phyloP scores from a whole-genome alignment of 2,113 vertebrate genomes.

The Silurus meridionalis region DNA sequence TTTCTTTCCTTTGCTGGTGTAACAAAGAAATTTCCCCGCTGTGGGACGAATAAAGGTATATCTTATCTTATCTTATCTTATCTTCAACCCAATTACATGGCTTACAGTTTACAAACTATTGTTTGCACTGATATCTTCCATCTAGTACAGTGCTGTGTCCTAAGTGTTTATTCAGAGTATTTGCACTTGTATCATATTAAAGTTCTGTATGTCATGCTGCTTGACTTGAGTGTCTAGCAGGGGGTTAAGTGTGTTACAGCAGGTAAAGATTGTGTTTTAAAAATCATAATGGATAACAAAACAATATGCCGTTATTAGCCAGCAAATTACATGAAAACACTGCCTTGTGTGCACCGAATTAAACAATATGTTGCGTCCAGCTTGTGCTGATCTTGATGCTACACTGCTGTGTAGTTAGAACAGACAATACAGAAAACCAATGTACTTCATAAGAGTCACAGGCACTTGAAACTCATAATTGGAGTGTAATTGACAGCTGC shows the following conservation, averaged over 20 bases:
- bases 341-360: background rate
- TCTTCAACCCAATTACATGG: background rate
- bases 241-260: background rate
- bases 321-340: background rate
- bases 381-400: background rate
- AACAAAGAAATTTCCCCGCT: too few species aligned
- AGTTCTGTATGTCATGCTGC: background rate
- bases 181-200: background rate
- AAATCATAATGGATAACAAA: background rate
- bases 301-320: background rate
- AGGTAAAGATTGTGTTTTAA: too few species aligned
- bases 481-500: conserved; percentile 40
- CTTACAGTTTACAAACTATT: background rate
- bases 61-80: too few species aligned
- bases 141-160: background rate
- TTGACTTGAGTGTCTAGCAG: background rate
- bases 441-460: conserved; percentile 29
- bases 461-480: conserved; percentile 13
- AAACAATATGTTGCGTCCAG: background rate
- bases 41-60: too few species aligned
- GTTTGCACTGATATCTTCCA: background rate
- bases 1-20: too few species aligned
- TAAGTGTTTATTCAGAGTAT: background rate
- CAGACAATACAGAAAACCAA: conserved; percentile 2
- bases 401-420: background rate